Conservation (phyloP, 2,888 invertebrate species). For the Anorthoa munda region DNA sequence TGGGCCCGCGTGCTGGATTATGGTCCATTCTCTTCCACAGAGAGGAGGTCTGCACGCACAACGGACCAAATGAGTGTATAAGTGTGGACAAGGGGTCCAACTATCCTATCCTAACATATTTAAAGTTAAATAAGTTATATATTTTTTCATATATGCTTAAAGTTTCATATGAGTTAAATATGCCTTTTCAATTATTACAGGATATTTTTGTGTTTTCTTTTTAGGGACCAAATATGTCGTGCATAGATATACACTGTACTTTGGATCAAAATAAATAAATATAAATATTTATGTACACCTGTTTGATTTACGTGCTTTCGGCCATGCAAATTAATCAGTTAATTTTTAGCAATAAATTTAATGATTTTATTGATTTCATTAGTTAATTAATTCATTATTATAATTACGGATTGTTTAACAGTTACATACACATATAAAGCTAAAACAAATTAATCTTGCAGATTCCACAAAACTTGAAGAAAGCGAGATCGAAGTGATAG, state of each 20-base stretch:
- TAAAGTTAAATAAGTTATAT: no score
- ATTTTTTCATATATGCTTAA: no score
- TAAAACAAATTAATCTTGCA: no score
- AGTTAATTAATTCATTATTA: not conserved
- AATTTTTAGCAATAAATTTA: not conserved
- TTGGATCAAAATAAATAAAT: not conserved
- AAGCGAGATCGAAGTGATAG: no score
- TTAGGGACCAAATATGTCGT: not conserved
- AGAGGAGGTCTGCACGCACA: no score
- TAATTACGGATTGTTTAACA: no score
- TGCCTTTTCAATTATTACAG: not conserved
- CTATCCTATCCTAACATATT: no score
- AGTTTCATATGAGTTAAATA: not conserved
- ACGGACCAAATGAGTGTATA: no score
- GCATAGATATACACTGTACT: not conserved
- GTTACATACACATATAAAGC: not conserved
- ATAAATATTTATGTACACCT: not conserved
- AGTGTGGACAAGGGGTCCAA: no score
- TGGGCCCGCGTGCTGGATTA: no score
- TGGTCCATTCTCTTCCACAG: no score
- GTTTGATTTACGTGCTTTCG: not conserved
- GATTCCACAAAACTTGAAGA: no score
- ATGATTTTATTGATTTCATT: not conserved
- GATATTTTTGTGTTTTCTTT: not conserved
- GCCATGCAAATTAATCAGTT: not conserved